A percentile compares a stretch with the other conserved stretches of the same genome.
phyloP scores from a whole-genome alignment of 2,888 invertebrate species.

The Heliconius ethilla region DNA sequence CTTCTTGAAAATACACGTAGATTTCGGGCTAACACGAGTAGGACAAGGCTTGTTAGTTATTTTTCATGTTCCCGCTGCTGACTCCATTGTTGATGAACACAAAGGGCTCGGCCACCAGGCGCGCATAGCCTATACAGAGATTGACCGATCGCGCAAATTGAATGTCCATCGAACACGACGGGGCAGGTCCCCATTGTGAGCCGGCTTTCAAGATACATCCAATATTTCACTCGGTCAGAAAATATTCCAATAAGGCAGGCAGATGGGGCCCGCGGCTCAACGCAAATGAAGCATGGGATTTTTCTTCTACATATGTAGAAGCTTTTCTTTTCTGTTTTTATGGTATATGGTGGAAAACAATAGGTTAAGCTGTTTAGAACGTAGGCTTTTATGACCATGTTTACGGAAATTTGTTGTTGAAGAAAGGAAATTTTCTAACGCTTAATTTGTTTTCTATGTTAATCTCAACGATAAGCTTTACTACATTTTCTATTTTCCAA shows the following conservation, averaged over 20 bases:
- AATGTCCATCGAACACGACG: constrained; percentile 70
- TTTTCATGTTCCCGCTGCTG: constrained; percentile 56
- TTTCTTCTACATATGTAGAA: not conserved
- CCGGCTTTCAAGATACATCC: constrained; percentile 64
- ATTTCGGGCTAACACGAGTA: constrained; percentile 4
- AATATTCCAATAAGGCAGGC: constrained; percentile 51
- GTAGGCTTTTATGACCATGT: not conserved
- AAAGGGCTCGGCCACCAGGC: constrained; percentile 67
- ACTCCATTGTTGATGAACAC: constrained; percentile 66
- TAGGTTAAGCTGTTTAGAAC: not conserved
- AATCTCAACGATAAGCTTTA: not conserved
- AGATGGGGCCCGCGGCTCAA: not conserved
- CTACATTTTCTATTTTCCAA: not conserved
- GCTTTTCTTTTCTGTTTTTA: not conserved
- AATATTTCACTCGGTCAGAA: constrained; percentile 66
- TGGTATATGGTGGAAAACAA: not conserved
- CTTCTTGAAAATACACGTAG: constrained; percentile 9
- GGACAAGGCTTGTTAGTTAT: constrained; percentile 28
- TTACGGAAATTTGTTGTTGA: not conserved
- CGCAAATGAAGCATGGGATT: constrained; percentile 34
- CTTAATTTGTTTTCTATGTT: not conserved
- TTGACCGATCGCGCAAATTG: constrained; percentile 78
- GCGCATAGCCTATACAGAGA: constrained; percentile 66
- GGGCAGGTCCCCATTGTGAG: constrained; percentile 66
- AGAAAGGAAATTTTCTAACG: not conserved